A percentile compares a stretch with the other conserved stretches of the same genome.
Evolutionary conservation across 2,113 vertebrate genomes (phyloP).

Genomic region (Naja naja): DNA sequence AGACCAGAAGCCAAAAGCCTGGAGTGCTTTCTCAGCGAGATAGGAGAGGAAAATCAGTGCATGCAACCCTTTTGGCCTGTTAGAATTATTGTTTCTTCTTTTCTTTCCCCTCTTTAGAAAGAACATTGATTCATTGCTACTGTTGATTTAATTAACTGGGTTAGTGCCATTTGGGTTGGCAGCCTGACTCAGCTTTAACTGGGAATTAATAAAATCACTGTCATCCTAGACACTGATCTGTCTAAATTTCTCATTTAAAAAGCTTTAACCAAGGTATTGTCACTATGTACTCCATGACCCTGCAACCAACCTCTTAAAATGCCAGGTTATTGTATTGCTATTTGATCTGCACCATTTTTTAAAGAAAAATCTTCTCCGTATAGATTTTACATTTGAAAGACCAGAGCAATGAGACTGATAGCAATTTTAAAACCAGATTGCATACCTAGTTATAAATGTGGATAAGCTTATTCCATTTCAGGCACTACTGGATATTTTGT

Average conservation of each 20-base stretch:
- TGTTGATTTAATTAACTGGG: slow-evolving; percentile 33
- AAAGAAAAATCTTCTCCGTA: not conserved
- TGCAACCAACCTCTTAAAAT: slow-evolving; percentile 18
- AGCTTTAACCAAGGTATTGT: slow-evolving; percentile 33
- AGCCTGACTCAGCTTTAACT: slow-evolving; percentile 4
- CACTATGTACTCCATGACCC: not conserved
- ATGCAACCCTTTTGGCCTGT: not conserved
- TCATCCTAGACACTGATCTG: slow-evolving; percentile 31
- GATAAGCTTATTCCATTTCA: not conserved
- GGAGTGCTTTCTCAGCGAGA: not conserved
- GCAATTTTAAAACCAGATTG: not conserved
- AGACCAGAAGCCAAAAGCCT: not conserved
- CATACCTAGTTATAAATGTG: not conserved
- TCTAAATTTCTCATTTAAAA: slow-evolving; percentile 17
- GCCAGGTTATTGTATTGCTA: slow-evolving; percentile 12
- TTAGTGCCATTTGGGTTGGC: not conserved
- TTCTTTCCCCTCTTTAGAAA: not conserved
- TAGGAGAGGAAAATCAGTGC: not conserved
- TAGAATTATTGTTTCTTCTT: not conserved
- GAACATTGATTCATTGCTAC: not conserved
- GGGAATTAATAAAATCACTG: slow-evolving; percentile 36
- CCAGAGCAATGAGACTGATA: not conserved
- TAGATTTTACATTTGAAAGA: not conserved
- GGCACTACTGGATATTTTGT: not conserved
- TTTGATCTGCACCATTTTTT: slow-evolving; percentile 19